These are phyloP conservation scores for Pseudomyrmex flavicornis DNA, from an alignment of 1,140 invertebrate species.

Conservation along the genomic window DNA sequence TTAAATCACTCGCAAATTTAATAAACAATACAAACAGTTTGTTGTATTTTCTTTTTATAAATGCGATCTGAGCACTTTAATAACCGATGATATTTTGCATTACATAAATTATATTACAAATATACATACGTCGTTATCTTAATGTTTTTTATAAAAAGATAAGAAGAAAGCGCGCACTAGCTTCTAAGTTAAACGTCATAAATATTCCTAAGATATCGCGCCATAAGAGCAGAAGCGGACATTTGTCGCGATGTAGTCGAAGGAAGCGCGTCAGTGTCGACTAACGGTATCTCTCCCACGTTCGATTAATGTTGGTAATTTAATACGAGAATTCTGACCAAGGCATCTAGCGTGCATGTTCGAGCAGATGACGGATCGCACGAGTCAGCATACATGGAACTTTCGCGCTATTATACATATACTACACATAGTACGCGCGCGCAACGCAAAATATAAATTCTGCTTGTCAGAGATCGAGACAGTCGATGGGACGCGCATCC, in stretches of 20 bases:
- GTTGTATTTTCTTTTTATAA: background rate
- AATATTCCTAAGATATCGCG: background rate
- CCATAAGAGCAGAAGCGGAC: background rate
- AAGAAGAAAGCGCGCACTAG: background rate
- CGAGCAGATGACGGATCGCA: slow-evolving; percentile 43
- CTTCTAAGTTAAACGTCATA: slow-evolving; percentile 11
- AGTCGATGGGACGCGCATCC: slow-evolving; percentile 37
- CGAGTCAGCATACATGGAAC: background rate
- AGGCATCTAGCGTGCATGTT: slow-evolving; percentile 44
- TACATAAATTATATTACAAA: slow-evolving; percentile 19
- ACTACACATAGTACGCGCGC: background rate
- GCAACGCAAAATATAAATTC: slow-evolving; percentile 62
- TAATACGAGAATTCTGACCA: slow-evolving; percentile 44
- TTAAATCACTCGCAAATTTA: too few relatives aligned
- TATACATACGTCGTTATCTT: slow-evolving; percentile 25
- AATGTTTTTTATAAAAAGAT: slow-evolving; percentile 2
- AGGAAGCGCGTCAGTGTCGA: background rate
- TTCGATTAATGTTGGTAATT: slow-evolving; percentile 60
- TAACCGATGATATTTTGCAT: slow-evolving; percentile 16
- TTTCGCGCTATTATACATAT: slow-evolving; percentile 13
- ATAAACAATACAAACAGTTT: too few relatives aligned
- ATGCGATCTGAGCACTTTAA: slow-evolving; percentile 9
- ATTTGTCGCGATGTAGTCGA: slow-evolving; percentile 19
- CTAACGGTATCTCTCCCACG: slow-evolving; percentile 64
- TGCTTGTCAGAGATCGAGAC: slow-evolving; percentile 34